Evolutionary conservation across 2,113 vertebrate genomes (phyloP), one percentile per base, ranked within the genome.

Genomic region (Corvus cornix): DNA sequence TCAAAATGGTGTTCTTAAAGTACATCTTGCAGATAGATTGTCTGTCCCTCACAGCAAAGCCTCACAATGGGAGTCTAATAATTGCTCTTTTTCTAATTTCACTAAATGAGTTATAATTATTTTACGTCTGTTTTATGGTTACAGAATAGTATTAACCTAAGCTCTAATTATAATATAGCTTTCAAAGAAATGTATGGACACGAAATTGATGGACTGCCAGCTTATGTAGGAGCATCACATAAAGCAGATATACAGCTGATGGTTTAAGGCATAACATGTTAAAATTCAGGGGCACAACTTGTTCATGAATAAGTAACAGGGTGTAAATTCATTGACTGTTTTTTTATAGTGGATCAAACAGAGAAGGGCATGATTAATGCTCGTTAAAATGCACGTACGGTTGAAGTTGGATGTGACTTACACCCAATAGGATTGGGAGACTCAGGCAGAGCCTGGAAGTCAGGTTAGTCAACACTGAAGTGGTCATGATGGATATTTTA

Each of bases 71-170:
- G 98, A 98, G 98, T 93, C 98, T 98, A 98, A 98, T 98, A 98
- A 98, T 98, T 98, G 98, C 97, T 98, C 96, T 96, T 98, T 98
- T 98, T 98, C 98, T 98, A 98, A 98, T 98, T 98, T 98, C 97
- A 96, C 97, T 98, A 98, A 98, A 98, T 98, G 98, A 98, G 98
- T 98, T 98, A 98, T 98, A 98, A 98, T 98, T 98, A 98, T 98
- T 98, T 98, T 98, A 98, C 98, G 98, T 98, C 98, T 98, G 97
- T 98, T 98, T 98, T 98, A 98, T 98, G 98, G 98, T 96, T 97
- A 97, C 95, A 93, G 98, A 98, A 95, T 96, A 97, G 98, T 98
- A 97, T 98, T 98, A 98, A 98, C 98, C 98, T 98, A 98, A 98
- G 97, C 97, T 98, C 98, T 98, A 98, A 98, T 98, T 98, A 98